Evolutionary conservation across 2,797 vertebrate genomes (phyloP), one percentile per base, ranked within the genome.

Genomic region (Nyctalus aviator): DNA sequence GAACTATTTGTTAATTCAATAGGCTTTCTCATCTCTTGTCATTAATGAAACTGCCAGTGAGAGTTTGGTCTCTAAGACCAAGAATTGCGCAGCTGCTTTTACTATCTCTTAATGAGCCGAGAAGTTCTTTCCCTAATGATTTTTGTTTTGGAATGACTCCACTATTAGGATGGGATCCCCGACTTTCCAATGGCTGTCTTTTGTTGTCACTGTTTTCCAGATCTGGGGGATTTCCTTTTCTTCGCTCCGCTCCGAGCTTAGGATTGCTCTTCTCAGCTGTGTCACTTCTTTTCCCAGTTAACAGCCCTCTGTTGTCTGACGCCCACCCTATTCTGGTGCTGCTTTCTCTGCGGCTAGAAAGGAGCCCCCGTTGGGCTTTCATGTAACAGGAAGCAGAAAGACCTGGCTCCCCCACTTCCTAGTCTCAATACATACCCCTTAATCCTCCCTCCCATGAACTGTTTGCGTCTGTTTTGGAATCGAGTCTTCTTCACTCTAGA

Each of bases 91-190:
- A 62, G 76, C 41, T 93, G 32, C 46, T 86, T 88, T 75, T 71
- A 23, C 18, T 46, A 3, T 85, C 27, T 93, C 32, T 86, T 32
- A 44, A 20, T 84, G 77, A 93, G 57, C 88, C 46, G 73, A n/a
- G n/a, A 76, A 82, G 35, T 93, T 92, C 89, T 94, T 94, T 71
- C 30, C 35, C 21, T 76, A 64, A 44, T 48, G 35, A 30, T 11
- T 64, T 88, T 57, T 85, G 69, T 62, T 87, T 77, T 73, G 41
- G 6, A 84, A n/a, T 94, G 78, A 57, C 15, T 4, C 13, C 44
- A 9, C 25, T 71, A 0, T 50, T 73, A 46, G 25, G 87, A 21
- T 44, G 57, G 59, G 48, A 68, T 82, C 50, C 20, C 55, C 62
- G 62, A 81, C 41, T 7, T 25, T 46, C 25, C 68, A 69, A 32